Percentiles rank a stretch among this genome's conserved stretches.
These are phyloP conservation scores for Drosophila orosa DNA, from an alignment of 1,140 invertebrate genomes.

Conservation along the genomic window DNA sequence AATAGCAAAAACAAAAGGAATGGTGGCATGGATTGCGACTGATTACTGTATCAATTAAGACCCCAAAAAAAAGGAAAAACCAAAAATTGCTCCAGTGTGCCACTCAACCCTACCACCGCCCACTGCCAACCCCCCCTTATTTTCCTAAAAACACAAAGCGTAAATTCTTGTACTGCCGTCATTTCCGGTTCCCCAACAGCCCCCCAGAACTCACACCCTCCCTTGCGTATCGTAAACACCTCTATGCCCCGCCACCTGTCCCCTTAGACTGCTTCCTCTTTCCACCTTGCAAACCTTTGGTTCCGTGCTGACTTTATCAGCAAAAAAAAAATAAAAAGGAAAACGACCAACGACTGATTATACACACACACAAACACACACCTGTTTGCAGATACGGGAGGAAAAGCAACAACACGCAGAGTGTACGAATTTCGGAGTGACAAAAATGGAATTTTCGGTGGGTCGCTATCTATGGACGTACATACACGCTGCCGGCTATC, in stretches of 20 bases:
- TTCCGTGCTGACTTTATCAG: slow-evolving; percentile 70
- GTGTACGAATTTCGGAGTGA: slow-evolving; percentile 2
- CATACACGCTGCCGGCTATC: neutral
- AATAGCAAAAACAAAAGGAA: slow-evolving; percentile 37
- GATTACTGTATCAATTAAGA: slow-evolving; percentile 69
- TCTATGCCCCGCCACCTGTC: slow-evolving; percentile 1
- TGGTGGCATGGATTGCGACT: slow-evolving; percentile 47
- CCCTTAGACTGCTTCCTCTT: slow-evolving; percentile 17
- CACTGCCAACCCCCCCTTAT: neutral
- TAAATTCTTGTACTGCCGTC: slow-evolving; percentile 63
- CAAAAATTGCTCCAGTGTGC: slow-evolving; percentile 17
- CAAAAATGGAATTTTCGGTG: slow-evolving; percentile 33
- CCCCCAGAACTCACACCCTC: slow-evolving; percentile 7
- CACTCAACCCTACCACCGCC: slow-evolving; percentile 6
- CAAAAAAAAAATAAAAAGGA: neutral
- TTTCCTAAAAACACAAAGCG: slow-evolving; percentile 21
- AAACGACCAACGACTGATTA: slow-evolving; percentile 57
- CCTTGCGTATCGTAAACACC: slow-evolving; percentile 35
- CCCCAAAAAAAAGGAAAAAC: slow-evolving; percentile 3
- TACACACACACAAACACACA: slow-evolving; percentile 35
- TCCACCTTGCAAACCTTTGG: slow-evolving; percentile 35
- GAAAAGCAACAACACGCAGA: neutral
- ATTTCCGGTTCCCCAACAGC: slow-evolving; percentile 64
- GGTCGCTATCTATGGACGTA: slow-evolving; percentile 51
- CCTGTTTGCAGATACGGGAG: slow-evolving; percentile 25